phyloP scores from a whole-genome alignment of 1,140 invertebrate species.

The Drosophila sechellia region DNA sequence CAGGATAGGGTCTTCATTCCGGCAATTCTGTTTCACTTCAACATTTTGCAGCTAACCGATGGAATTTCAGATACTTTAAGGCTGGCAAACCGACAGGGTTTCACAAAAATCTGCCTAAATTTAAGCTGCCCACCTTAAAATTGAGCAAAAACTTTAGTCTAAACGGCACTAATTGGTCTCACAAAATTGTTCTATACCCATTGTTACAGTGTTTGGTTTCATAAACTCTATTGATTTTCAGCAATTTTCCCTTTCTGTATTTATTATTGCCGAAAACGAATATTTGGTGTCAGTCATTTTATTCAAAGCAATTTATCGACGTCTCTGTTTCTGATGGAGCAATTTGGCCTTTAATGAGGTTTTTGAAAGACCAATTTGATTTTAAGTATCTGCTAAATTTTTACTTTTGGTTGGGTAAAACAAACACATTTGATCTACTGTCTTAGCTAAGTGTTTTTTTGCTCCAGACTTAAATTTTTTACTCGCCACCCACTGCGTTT shows the following conservation, averaged over 20 bases:
- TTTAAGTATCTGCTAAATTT: slow-evolving; percentile 10
- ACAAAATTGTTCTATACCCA: not conserved
- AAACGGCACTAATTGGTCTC: slow-evolving; percentile 18
- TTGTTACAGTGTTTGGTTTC: slow-evolving; percentile 5
- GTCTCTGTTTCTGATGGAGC: not conserved
- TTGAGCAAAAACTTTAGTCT: slow-evolving; percentile 1
- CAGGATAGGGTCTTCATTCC: slow-evolving; percentile 4
- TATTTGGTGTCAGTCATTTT: slow-evolving; percentile 13
- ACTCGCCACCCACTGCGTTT: not conserved
- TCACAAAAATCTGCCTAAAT: not conserved
- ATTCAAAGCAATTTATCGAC: not conserved
- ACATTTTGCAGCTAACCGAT: not conserved
- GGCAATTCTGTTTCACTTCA: slow-evolving; percentile 1
- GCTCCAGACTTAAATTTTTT: slow-evolving; percentile 1
- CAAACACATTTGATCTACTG: not conserved
- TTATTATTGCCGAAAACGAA: not conserved
- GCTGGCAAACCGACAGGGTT: not conserved
- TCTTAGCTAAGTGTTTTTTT: not conserved
- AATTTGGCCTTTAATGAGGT: slow-evolving; percentile 5
- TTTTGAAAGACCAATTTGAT: not conserved
- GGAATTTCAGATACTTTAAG: not conserved
- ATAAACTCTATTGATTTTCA: slow-evolving; percentile 4
- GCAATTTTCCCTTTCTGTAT: not conserved
- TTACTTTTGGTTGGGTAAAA: not conserved
- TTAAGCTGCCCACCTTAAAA: not conserved